These are phyloP conservation scores for Cochlearius cochlearius DNA, from an alignment of 2,113 vertebrate genomes.

Conservation along the genomic window DNA sequence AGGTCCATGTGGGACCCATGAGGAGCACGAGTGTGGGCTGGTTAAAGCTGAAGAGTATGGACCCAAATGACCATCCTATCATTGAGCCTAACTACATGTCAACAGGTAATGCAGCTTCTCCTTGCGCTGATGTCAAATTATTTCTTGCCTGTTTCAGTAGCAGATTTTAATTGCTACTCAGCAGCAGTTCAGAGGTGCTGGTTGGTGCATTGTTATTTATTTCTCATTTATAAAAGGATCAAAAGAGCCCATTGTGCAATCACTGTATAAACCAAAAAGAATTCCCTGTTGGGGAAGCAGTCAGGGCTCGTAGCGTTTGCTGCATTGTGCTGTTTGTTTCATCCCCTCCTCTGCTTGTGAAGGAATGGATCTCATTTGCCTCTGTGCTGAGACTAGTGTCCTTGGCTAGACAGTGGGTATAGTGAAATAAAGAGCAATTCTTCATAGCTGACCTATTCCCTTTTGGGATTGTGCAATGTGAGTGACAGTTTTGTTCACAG, in stretches of 20 bases:
- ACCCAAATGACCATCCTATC: constrained; percentile 86
- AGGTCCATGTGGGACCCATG: constrained; percentile 96
- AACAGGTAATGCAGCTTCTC: constrained; percentile 77
- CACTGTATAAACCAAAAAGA: background rate
- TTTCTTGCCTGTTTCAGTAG: background rate
- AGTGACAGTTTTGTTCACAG: background rate
- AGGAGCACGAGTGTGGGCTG: constrained; percentile 88
- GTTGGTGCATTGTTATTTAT: background rate
- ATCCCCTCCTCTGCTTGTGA: background rate
- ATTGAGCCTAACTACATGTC: constrained; percentile 95
- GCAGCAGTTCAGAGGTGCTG: background rate
- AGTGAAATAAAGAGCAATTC: background rate
- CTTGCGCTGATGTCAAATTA: background rate
- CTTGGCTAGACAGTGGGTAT: background rate
- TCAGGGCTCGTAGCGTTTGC: background rate
- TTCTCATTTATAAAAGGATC: background rate
- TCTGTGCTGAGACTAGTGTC: background rate
- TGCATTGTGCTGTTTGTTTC: background rate
- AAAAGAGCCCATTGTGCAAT: background rate
- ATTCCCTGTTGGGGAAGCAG: background rate
- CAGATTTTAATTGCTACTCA: background rate
- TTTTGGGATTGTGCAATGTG: background rate
- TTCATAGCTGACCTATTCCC: background rate
- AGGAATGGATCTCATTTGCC: background rate
- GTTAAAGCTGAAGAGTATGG: constrained; percentile 87